Evolutionary conservation across 1,140 invertebrate species (phyloP).

Genomic region (Solen grandis): DNA sequence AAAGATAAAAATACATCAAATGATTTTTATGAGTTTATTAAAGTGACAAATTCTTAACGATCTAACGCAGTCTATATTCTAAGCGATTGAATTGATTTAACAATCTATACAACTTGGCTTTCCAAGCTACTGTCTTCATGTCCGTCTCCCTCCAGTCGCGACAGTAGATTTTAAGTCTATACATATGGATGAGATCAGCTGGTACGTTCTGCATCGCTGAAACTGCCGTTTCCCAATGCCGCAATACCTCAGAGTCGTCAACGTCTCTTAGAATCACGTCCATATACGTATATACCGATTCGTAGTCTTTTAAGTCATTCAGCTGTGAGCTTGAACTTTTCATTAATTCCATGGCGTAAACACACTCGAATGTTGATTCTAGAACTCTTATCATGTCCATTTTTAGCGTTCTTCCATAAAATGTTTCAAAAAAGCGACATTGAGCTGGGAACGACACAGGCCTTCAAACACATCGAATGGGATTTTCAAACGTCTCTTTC

Average conservation of each 20-base stretch:
- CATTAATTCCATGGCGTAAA: not conserved
- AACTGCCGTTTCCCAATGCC: not conserved
- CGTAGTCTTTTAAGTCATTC: not conserved
- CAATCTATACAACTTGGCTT: no score
- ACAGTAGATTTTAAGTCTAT: not conserved
- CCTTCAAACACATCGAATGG: constrained; percentile 20
- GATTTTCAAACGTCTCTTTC: constrained; percentile 5
- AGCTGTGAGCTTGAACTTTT: not conserved
- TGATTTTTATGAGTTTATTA: no score
- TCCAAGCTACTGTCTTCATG: no score
- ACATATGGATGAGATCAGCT: not conserved
- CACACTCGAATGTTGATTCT: constrained; percentile 16
- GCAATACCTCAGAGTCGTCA: not conserved
- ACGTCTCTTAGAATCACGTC: constrained; percentile 2
- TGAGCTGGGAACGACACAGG: constrained; percentile 7
- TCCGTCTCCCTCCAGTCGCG: no score
- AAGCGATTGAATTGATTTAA: no score
- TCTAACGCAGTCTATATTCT: no score
- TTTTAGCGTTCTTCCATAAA: constrained; percentile 3
- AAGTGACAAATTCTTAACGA: no score
- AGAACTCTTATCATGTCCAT: not conserved
- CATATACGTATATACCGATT: constrained; percentile 4
- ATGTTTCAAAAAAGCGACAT: constrained; percentile 24
- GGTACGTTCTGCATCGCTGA: constrained; percentile 1
- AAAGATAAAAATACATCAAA: no score